Conservation (phyloP, 2,113 vertebrate genomes). For the Chamaetylas fuelleborni region DNA sequence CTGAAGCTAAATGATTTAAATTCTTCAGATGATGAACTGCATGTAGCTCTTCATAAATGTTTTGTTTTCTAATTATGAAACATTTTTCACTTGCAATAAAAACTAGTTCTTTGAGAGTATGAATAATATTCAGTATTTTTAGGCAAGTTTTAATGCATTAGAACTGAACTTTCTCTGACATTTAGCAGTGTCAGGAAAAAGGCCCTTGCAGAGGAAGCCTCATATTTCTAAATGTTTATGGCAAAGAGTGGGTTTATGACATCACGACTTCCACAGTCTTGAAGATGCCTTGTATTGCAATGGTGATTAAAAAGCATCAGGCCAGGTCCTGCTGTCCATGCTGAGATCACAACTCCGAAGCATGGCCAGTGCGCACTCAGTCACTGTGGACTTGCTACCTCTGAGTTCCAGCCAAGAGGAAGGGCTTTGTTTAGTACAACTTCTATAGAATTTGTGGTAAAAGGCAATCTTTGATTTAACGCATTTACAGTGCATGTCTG, state of each 20-base stretch:
- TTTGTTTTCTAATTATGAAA: slow-evolving; percentile 70
- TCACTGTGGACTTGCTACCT: neutral
- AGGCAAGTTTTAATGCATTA: neutral
- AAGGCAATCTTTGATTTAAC: neutral
- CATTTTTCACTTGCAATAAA: slow-evolving; percentile 46
- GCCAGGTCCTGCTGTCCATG: neutral
- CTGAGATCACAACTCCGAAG: neutral
- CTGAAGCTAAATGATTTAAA: slow-evolving; percentile 48
- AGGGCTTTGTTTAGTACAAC: neutral
- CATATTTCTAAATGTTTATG: neutral
- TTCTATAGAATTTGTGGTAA: neutral
- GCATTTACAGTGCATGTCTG: neutral
- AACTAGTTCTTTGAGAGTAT: neutral
- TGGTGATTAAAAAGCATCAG: neutral
- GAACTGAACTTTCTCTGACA: slow-evolving; percentile 63
- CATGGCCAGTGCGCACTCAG: neutral
- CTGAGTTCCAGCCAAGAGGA: neutral
- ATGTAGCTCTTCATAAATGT: slow-evolving; percentile 30
- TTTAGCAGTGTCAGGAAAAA: neutral
- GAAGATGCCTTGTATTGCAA: neutral
- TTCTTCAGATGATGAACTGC: slow-evolving; percentile 60
- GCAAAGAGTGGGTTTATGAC: neutral
- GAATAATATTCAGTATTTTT: slow-evolving; percentile 49
- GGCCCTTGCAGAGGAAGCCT: neutral
- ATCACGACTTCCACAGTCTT: fast-evolving